Base-by-base conservation (phyloP, 2,113 vertebrate genomes). In the Nycticryphes semicollaris region DNA sequence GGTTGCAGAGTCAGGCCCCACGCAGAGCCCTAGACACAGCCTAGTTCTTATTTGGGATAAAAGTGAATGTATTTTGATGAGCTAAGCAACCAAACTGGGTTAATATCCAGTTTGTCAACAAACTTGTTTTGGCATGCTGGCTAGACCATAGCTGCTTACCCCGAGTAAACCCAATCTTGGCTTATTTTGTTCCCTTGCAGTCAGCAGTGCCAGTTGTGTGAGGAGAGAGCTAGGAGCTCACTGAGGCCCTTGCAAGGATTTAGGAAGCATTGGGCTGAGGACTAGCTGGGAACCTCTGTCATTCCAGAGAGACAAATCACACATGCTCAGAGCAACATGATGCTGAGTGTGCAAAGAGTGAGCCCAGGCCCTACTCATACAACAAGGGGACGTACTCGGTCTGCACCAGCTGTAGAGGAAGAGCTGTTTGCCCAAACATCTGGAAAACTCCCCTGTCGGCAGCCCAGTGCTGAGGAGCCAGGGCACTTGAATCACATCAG, bases 31-130 rank as follows among this genome's bases (percentile, higher is more conserved):
- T 50, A 86, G 43, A 89, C 74, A 31, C 30, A 79, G 56, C 31
- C 88, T 45, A 56, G 35, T 4, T 67, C 92, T 92, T 66, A 83
- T 84, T 81, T 88, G 69, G 88, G 86, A 92, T 89, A 82, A 92
- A 95, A 96, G 83, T 59, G 45, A 84, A 62, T 25, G 76, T 68
- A 93, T 84, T 94, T 85, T 93, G 84, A 95, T 81, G 79, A 96
- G 77, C 63, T 87, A 93, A 95, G 93, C 79, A 64, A 91, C 84
- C 69, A 90, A 94, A 96, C 90, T 89, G 68, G 85, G 93, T 96
- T 95, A 94, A 95, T 69, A 96, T 84, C 92, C 92, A 97, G 94
- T 89, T 89, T 94, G 94, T 92, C 96, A 84, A 93, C 91, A 85
- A 93, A 93, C 91, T 70, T 96, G 93, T 93, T 94, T 80, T 66